Conservation (phyloP, 2,113 vertebrate genomes). For the Cranoglanis bouderius region DNA sequence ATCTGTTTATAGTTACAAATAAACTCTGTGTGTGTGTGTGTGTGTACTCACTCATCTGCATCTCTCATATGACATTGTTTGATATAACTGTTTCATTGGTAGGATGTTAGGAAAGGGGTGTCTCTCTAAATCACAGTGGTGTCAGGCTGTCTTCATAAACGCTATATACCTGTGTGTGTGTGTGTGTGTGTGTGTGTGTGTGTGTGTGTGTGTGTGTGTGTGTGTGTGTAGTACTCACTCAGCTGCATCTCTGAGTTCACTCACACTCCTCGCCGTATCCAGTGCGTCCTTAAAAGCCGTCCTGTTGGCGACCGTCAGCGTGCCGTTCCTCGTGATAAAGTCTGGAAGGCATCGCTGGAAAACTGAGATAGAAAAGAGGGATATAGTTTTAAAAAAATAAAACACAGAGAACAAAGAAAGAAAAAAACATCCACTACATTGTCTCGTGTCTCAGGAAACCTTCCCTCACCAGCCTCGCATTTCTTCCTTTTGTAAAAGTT, state of each 20-base stretch:
- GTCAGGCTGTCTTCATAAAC: too few relatives aligned
- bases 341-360: conserved; percentile 89
- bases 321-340: conserved; percentile 81
- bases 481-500: too few relatives aligned
- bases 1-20: background rate
- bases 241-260: conserved; percentile 81
- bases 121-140: too few relatives aligned
- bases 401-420: background rate
- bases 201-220: background rate
- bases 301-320: conserved; percentile 77
- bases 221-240: conserved; percentile 72
- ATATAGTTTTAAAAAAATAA: background rate
- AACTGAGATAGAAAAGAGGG: conserved; percentile 60
- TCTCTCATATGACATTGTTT: too few relatives aligned
- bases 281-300: conserved; percentile 80
- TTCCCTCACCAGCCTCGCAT: too few relatives aligned
- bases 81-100: too few relatives aligned
- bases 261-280: conserved; percentile 75
- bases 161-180: background rate
- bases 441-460: too few relatives aligned
- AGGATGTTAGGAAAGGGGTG: too few relatives aligned
- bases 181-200: conserved; percentile 1
- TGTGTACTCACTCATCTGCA: conserved; percentile 72
- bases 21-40: conserved; percentile 1
- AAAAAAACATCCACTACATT: background rate